These are phyloP conservation scores for Pantelozetes paolii DNA, from an alignment of 2,888 invertebrate species.

Conservation along the genomic window DNA sequence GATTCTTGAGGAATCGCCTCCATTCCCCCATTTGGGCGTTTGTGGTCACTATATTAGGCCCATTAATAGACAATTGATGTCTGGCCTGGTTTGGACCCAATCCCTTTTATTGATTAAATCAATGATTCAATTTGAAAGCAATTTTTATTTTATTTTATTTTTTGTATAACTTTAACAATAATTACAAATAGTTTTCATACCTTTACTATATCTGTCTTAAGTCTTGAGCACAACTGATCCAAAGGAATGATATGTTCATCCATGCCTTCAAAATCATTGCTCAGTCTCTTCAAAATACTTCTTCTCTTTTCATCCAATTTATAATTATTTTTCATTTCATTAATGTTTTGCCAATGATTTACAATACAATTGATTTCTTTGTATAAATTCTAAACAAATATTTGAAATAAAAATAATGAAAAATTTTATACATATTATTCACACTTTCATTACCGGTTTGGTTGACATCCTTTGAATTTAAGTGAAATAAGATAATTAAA, in stretches of 20 bases:
- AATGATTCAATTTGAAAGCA: not conserved
- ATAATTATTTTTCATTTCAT: not conserved
- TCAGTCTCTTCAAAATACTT: not conserved
- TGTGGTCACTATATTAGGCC: slow-evolving; percentile 69
- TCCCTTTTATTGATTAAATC: slow-evolving; percentile 7
- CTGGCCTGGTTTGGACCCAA: slow-evolving; percentile 21
- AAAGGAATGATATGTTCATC: slow-evolving; percentile 97
- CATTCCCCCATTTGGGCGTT: slow-evolving; percentile 95
- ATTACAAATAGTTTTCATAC: slow-evolving; percentile 55
- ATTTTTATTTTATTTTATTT: not conserved
- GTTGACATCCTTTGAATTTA: no score
- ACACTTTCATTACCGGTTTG: no score
- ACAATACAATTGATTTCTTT: not conserved
- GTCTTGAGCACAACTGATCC: slow-evolving; percentile 93
- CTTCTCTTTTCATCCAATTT: not conserved
- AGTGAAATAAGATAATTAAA: no score
- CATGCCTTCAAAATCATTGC: not conserved
- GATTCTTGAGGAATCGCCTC: slow-evolving; percentile 98
- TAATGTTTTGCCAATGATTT: not conserved
- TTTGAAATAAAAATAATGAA: no score
- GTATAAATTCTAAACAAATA: not conserved
- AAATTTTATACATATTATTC: no score
- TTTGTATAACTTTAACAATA: not conserved
- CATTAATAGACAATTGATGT: slow-evolving; percentile 58
- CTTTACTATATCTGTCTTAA: slow-evolving; percentile 93